Evolutionary conservation across 2,113 vertebrate species (phyloP).

Genomic region (Leucopsar rothschildi): DNA sequence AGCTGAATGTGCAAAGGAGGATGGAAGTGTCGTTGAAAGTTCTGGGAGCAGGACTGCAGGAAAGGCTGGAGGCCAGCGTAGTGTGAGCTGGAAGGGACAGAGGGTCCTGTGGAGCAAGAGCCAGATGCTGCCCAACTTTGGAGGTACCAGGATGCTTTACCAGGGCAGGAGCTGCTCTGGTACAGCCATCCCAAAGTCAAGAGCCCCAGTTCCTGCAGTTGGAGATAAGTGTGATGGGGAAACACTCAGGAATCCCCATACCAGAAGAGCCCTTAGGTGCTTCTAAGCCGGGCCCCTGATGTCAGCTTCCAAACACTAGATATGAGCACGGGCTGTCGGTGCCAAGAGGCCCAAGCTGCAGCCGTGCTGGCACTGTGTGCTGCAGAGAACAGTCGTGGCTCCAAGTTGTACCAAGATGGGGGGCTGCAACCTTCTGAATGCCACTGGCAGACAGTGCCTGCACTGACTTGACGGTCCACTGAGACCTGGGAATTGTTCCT

Average conservation of each 20-base stretch:
- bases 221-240: not conserved
- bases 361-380: accelerated
- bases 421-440: not conserved
- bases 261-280: not conserved
- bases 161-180: not conserved
- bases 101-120: not conserved
- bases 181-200: not conserved
- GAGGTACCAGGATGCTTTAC: accelerated
- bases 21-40: not conserved
- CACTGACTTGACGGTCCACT: accelerated
- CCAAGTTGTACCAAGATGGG: not conserved
- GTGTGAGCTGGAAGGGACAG: not conserved
- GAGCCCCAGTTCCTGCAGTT: not conserved
- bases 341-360: not conserved
- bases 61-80: not conserved
- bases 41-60: not conserved
- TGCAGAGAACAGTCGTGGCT: not conserved
- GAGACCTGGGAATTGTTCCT: not conserved
- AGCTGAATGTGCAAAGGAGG: not conserved
- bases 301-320: not conserved
- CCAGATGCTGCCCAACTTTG: not conserved
- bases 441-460: accelerated
- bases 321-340: accelerated
- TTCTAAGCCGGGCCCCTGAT: not conserved
- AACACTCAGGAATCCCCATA: not conserved